Percentiles rank a stretch among this genome's conserved stretches.
phyloP scores from a whole-genome alignment of 2,797 vertebrate species.

The Oreortyx pictus region DNA sequence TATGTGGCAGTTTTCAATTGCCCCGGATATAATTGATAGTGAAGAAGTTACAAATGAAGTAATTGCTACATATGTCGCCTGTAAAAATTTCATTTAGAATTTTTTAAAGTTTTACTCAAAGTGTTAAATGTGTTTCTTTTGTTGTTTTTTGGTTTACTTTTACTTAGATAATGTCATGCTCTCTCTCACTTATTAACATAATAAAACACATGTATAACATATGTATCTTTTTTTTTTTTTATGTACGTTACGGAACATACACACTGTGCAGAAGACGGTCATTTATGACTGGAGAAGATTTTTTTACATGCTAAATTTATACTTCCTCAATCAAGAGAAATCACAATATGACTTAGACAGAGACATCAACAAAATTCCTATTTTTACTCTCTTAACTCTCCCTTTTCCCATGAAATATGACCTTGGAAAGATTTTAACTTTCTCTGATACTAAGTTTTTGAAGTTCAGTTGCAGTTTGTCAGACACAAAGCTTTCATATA shows the following conservation, averaged over 20 bases:
- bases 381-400: not conserved
- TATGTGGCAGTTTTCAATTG: not conserved
- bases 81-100: not conserved
- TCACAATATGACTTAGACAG: not conserved
- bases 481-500: not conserved
- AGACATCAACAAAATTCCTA: not conserved
- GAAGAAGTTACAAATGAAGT: not conserved
- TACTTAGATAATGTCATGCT: not conserved
- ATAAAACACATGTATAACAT: not conserved
- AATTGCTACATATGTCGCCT: not conserved
- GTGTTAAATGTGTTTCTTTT: not conserved
- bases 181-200: not conserved
- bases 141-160: not conserved
- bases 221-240: too few species aligned
- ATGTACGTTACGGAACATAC: not conserved
- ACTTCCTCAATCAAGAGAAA: not conserved
- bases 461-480: not conserved
- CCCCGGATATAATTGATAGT: not conserved
- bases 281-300: not conserved
- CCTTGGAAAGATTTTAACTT: constrained; percentile 18
- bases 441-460: not conserved
- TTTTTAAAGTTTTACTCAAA: not conserved
- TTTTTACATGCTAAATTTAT: not conserved
- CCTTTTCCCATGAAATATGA: constrained; percentile 20
- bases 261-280: not conserved